Base-by-base conservation (phyloP, 2,797 vertebrate species). In the Poliocrania exsul region DNA sequence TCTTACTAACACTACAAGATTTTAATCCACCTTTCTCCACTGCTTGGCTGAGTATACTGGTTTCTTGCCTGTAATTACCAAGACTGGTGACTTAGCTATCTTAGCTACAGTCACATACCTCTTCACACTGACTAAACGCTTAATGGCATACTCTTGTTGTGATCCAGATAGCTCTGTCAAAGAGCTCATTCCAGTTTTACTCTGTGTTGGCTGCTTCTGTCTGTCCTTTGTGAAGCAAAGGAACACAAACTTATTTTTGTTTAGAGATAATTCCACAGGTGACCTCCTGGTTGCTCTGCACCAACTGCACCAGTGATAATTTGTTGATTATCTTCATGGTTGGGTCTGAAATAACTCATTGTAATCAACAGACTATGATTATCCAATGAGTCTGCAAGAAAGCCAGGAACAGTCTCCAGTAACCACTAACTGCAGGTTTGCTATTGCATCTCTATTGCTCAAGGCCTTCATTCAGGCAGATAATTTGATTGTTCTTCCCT, bases 51-150 rank as follows among this genome's bases (percentile, higher is more conserved):
- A 86, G 28, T 46, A 46, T 40, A 51, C 44, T 67, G n/a, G 26
- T 86, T 93, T 77, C 64, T 77, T 88, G 73, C 28, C 57, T 79
- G 38, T 91, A 77, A 85, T 94, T 82, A 62, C 64, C 28, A 93
- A 70, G 75, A 64, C 25, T 51, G 58, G 78, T 60, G 54, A 72
- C 31, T 79, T 91, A 56, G 37, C 79, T 88, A 4, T 72, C 40
- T 74, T 86, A 79, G 35, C 33, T 64, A n/a, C 38, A 67, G 64
- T 62, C 57, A 65, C 46, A 64, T 73, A 58, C 69, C 38, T 83
- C 54, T 79, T 69, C 51, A 35, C 50, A 31, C 57, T 65, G 46
- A 51, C 47, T 91, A 35, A 72, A 70, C 54, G 33, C 40, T 86
- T 90, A 51, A 58, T 89, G 47, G 16, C 40, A 69, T 51, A 33